These are phyloP conservation scores for Ericerus pela DNA, from an alignment of 1,140 invertebrate genomes.

Conservation along the genomic window DNA sequence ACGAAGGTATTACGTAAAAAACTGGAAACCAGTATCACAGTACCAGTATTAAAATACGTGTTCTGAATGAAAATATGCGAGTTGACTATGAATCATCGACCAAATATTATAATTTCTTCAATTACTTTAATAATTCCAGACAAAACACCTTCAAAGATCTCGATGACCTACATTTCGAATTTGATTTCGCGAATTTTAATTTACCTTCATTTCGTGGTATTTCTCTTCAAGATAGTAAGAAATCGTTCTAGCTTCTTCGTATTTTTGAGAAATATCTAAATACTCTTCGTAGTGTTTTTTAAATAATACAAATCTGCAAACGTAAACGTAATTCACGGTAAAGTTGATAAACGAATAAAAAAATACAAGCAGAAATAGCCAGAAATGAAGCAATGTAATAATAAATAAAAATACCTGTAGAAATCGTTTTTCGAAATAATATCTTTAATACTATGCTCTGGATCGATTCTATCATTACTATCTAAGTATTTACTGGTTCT, in stretches of 20 bases:
- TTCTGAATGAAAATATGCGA: too few relatives aligned
- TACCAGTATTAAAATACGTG: too few relatives aligned
- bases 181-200: too few relatives aligned
- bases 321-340: not conserved
- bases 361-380: not conserved
- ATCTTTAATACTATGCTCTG: constrained; percentile 45
- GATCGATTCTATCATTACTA: constrained; percentile 37
- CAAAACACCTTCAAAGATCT: too few relatives aligned
- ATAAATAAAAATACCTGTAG: constrained; percentile 35
- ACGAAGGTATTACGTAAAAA: too few relatives aligned
- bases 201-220: constrained; percentile 49
- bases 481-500: constrained; percentile 22
- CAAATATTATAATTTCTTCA: too few relatives aligned
- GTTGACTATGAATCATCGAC: too few relatives aligned
- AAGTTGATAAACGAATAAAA: not conserved
- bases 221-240: constrained; percentile 48
- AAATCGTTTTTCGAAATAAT: constrained; percentile 48
- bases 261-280: constrained; percentile 41
- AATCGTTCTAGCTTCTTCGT: constrained; percentile 43
- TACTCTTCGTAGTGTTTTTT: constrained; percentile 50
- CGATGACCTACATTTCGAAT: too few relatives aligned
- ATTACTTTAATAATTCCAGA: too few relatives aligned
- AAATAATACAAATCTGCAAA: constrained; percentile 43
- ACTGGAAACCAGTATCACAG: too few relatives aligned
- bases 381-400: not conserved